Evolutionary conservation across 2,113 vertebrate genomes (phyloP), one percentile per base, ranked within the genome.

Genomic region (Colaptes auratus): DNA sequence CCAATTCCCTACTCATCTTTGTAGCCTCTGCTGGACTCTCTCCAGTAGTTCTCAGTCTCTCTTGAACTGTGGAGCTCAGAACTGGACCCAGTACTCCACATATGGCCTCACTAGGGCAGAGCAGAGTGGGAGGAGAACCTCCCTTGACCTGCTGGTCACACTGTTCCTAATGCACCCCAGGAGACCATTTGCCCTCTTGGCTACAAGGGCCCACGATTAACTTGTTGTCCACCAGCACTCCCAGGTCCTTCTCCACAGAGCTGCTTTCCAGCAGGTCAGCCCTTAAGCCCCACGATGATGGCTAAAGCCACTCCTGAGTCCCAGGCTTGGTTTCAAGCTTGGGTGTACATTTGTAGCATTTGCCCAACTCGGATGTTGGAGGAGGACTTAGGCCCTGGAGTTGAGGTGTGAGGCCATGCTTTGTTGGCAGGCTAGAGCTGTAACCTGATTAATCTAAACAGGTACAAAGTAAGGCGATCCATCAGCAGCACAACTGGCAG

Each of bases 361-460:
- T 11, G 5, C 35, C 82, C 2, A 0, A 5, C 25, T 9, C 3
- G 6, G 67, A 33, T 80, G 71, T 63, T 82, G 78, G 83, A 21
- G 0, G 10, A 21, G 63, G 87, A 18, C 82, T 76, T 73, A 35
- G 64, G 87, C 86, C 14, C 46, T 2, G 60, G 72, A 58, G 4
- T 30, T 8, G 87, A 96, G 93, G 93, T 93, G 89, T 83, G 94
- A 93, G 94, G 89, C 89, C 89, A 3, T 60, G 79, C 91, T 89
- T 69, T 77, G 93, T 46, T 87, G 78, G 84, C 86, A 73, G 91
- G 50, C 83, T 25, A 65, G 88, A 81, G 91, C 92, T 95, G 95
- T 93, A 95, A 95, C 94, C 81, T 33, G 97, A 97, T 90, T 87
- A 89, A 92, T 83, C 92, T 7, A 89, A 77, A 65, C 96, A 92